A percentile compares a stretch with the other conserved stretches of the same genome.
Evolutionary conservation across 2,113 vertebrate genomes (phyloP).

Genomic region (Urocolius indicus): DNA sequence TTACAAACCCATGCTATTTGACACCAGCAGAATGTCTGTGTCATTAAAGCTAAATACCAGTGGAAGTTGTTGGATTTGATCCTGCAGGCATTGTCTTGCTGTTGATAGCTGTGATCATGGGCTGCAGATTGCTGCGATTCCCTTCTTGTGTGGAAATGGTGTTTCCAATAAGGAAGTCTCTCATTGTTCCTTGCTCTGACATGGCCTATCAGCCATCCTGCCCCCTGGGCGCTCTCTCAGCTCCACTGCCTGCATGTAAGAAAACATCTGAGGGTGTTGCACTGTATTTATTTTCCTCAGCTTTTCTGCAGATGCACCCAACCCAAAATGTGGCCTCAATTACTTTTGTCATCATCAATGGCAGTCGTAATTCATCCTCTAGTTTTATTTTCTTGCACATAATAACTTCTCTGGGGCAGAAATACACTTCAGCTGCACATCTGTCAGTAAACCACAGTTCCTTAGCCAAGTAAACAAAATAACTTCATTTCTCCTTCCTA

Average conservation of each 20-base stretch:
- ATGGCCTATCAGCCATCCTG: neutral
- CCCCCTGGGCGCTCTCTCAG: neutral
- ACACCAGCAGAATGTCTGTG: neutral
- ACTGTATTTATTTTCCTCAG: neutral
- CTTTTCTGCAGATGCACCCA: slow-evolving; percentile 4
- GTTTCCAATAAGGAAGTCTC: neutral
- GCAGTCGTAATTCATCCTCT: slow-evolving; percentile 14
- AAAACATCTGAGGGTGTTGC: neutral
- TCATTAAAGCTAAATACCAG: neutral
- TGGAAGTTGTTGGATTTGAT: neutral
- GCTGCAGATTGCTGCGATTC: neutral
- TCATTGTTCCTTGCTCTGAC: neutral
- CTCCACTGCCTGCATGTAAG: neutral
- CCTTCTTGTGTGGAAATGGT: neutral
- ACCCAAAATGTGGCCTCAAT: slow-evolving; percentile 2
- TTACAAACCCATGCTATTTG: neutral
- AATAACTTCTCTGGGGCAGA: neutral
- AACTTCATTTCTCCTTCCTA: neutral
- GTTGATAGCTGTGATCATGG: neutral
- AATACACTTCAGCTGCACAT: slow-evolving; percentile 8
- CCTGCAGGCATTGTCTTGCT: neutral
- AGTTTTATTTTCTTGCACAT: neutral
- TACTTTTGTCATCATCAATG: neutral
- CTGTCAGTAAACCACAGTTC: neutral
- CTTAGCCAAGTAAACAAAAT: neutral